Evolutionary conservation across 2,888 invertebrate species (phyloP).

Genomic region (Heliconius hortense): DNA sequence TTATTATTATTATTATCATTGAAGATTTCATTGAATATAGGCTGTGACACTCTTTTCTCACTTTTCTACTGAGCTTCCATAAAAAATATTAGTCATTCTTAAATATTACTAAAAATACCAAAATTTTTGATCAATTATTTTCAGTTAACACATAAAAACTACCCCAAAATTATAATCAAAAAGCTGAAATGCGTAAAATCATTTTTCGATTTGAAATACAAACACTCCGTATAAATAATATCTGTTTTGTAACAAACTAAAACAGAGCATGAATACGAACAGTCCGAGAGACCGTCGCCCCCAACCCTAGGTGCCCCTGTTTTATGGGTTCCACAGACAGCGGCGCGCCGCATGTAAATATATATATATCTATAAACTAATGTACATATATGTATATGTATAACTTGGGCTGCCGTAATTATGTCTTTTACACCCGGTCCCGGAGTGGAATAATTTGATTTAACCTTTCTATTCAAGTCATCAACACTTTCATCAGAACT

Average conservation of each 20-base stretch:
- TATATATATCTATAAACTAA: neutral
- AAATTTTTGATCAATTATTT: no score
- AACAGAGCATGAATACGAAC: neutral
- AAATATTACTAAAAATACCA: no score
- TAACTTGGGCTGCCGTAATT: neutral
- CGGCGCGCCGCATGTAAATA: slow-evolving; percentile 11
- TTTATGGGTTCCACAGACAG: slow-evolving; percentile 30
- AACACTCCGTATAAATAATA: neutral
- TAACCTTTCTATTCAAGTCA: neutral
- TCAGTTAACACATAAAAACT: no score
- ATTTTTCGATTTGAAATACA: neutral
- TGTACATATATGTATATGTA: neutral
- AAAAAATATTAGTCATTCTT: no score
- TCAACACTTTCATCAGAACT: neutral
- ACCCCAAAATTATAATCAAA: no score
- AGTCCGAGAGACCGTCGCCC: neutral
- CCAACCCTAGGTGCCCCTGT: slow-evolving; percentile 12
- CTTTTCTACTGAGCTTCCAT: no score
- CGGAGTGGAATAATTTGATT: slow-evolving; percentile 7
- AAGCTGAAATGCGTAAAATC: neutral
- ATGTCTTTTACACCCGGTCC: neutral
- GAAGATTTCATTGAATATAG: no score
- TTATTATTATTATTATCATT: neutral
- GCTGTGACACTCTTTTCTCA: no score
- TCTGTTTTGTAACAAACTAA: neutral